Percentiles rank a stretch among this genome's conserved stretches.
These are phyloP conservation scores for Pharmacophagus antenor DNA, from an alignment of 2,888 invertebrate species.

Conservation along the genomic window DNA sequence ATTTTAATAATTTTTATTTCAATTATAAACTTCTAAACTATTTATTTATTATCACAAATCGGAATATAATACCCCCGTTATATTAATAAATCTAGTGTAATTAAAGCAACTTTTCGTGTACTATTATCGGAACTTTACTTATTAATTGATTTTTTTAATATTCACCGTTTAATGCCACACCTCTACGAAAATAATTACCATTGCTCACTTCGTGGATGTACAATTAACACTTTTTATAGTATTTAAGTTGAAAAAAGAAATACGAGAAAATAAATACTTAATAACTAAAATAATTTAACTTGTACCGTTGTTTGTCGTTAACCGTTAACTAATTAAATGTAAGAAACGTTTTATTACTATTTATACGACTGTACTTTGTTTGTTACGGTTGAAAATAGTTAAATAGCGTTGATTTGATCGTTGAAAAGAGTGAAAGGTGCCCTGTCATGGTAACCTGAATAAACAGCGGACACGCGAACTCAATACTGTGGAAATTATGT, in stretches of 20 bases:
- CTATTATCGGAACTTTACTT: no score
- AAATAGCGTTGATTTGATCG: conserved; percentile 26
- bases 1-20: conserved; percentile 30
- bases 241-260: not conserved
- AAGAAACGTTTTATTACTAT: no score
- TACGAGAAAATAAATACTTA: not conserved
- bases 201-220: no score
- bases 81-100: no score
- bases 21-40: not conserved
- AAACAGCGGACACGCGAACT: conserved; percentile 55
- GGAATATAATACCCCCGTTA: no score
- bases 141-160: no score
- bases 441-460: conserved; percentile 47
- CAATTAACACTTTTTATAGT: no score
- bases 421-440: conserved; percentile 28
- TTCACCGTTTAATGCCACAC: no score
- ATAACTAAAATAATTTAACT: not conserved
- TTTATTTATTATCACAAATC: not conserved
- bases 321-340: not conserved
- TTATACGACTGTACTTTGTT: not conserved
- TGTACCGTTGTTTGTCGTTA: no score
- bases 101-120: no score
- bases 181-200: no score
- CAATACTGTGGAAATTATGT: conserved; percentile 49
- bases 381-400: conserved; percentile 25